Base-by-base conservation (phyloP, 2,888 invertebrate species). In the Eurois occulta region DNA sequence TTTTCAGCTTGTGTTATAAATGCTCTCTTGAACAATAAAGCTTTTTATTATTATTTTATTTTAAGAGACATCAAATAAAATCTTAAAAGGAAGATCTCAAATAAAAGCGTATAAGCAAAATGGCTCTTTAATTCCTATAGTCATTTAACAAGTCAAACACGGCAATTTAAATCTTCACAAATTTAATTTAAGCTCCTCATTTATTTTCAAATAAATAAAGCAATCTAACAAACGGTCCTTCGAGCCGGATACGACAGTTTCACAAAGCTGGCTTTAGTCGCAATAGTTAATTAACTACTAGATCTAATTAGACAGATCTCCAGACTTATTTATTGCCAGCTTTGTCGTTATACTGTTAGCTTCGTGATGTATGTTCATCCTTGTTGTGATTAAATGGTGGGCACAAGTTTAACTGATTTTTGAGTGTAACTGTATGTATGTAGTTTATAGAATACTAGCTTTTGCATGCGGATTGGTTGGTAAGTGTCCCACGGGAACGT, bases 281-380 rank as follows among this genome's bases (percentile, higher is more conserved):
- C 79, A 75, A 86, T 75, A 72, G 58, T 70, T 84, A 78, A 84
- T 84, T 83, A 84, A 70, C 46, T 38, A 38, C 77, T 83, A 65
- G 48, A 86, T 75, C 58, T 84, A 86, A 86, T 84, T 78, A 86
- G 48, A 72, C 64, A 78, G 74, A 78, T 83, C 79, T 83, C 69
- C 5, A 58, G 80, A 70, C 66, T 75, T 78, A 86, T 84, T 84
- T 84, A 86, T 86, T 70, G 28, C 72, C 6, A 21, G 86, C 75
- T 84, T 83, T 75, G 64, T 72, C 71, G 64, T 46, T n/a, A 75
- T 58, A 62, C 82, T 81, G 43, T 64, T 73, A 48, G 78, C 71
- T 64, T 41, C 58, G 60, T 77, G 69, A 65, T 68, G 13, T 60
- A 81, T 35, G 67, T 69, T 72, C 71, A 75, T 81, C 64, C 86